Evolutionary conservation across 1,140 invertebrate species (phyloP).

Genomic region (Lucilia cuprina): DNA sequence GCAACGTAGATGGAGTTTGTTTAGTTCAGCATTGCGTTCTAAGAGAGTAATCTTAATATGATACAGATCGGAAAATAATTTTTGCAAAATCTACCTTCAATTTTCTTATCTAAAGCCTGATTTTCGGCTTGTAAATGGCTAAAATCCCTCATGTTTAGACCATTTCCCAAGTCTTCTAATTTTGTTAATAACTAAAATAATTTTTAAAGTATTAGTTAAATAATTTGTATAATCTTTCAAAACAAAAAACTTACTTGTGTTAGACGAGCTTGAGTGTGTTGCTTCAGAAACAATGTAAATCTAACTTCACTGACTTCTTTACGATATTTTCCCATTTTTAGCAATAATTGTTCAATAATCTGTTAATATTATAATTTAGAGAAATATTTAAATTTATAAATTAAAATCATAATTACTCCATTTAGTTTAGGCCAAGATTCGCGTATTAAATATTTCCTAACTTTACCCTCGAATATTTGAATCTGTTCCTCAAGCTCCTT

Average conservation of each 20-base stretch:
- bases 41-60: not conserved
- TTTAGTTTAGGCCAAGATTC: not conserved
- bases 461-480: not conserved
- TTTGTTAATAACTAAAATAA: slow-evolving; percentile 39
- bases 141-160: slow-evolving; percentile 45
- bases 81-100: slow-evolving; percentile 46
- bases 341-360: slow-evolving; percentile 20
- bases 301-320: slow-evolving; percentile 49
- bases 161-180: slow-evolving; percentile 45
- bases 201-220: not conserved
- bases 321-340: slow-evolving; percentile 36
- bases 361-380: not conserved
- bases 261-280: slow-evolving; percentile 42
- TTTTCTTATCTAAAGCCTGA: slow-evolving; percentile 46
- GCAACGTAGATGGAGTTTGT: slow-evolving; percentile 40
- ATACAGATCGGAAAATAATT: not conserved
- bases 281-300: slow-evolving; percentile 43
- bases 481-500: not conserved
- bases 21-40: slow-evolving; percentile 50
- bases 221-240: not conserved
- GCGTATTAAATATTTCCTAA: not conserved
- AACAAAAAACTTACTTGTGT: slow-evolving; percentile 3
- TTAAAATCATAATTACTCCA: not conserved
- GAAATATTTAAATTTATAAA: not conserved
- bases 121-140: slow-evolving; percentile 47